A percentile compares a stretch with the other conserved stretches of the same genome.
Conservation (phyloP, 2,888 invertebrate genomes). For the Metacarcinus magister region DNA sequence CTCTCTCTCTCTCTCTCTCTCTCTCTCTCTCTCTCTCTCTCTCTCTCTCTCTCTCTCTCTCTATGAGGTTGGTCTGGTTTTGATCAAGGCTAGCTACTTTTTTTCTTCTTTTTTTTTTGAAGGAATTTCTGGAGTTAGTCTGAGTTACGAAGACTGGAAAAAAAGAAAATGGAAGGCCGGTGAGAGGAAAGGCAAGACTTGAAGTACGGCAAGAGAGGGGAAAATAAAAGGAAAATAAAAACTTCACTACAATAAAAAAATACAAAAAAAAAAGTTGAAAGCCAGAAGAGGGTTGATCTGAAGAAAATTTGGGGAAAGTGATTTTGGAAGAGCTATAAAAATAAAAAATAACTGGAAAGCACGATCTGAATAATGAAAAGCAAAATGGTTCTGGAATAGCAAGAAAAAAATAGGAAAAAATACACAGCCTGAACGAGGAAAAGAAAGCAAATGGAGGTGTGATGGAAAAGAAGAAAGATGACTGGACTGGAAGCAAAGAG, state of each 20-base stretch:
- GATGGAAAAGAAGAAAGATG: background rate
- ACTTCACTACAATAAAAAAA: background rate
- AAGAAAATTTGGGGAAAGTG: background rate
- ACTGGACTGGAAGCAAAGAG: background rate
- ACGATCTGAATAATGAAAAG: slow-evolving; percentile 19
- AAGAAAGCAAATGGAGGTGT: background rate
- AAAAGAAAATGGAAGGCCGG: background rate
- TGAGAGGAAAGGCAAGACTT: background rate
- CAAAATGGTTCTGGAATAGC: background rate
- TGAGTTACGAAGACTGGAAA: background rate
- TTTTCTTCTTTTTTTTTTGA: background rate
- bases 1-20: no score
- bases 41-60: no score
- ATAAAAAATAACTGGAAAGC: background rate
- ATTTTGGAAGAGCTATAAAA: background rate
- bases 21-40: no score
- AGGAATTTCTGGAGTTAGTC: slow-evolving; percentile 20
- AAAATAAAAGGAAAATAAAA: background rate
- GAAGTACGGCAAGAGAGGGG: background rate
- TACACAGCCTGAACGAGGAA: background rate
- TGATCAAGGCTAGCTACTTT: slow-evolving; percentile 26
- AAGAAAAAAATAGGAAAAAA: background rate
- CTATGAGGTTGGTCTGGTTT: background rate
- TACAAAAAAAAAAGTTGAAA: background rate
- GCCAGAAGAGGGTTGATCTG: background rate